Evolutionary conservation across 53 echinoderm and acorn worm species (phyloP).

Genomic region (Holothuria leucospilota): DNA sequence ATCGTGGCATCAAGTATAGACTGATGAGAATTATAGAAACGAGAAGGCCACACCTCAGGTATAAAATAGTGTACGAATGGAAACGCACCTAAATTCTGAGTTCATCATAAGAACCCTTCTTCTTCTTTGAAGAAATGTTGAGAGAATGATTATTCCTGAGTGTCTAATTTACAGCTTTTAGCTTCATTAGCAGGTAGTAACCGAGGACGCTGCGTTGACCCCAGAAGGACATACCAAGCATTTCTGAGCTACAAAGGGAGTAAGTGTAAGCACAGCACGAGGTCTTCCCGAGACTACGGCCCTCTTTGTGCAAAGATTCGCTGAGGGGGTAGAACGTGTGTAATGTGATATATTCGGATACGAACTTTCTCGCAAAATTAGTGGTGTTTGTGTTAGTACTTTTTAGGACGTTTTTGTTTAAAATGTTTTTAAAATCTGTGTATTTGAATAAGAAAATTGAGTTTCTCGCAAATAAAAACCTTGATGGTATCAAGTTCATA

Average conservation of each 20-base stretch:
- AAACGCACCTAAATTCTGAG: no score
- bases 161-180: constrained; percentile 32
- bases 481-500: no score
- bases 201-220: constrained; percentile 45
- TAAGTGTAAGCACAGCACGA: constrained; percentile 39
- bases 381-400: neutral
- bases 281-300: neutral
- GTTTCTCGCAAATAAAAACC: no score
- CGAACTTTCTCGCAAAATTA: constrained; percentile 23
- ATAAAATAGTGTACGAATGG: no score
- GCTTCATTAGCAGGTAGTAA: constrained; percentile 13
- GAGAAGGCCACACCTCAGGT: no score
- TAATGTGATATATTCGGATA: constrained; percentile 30
- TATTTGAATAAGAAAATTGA: no score
- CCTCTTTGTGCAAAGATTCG: constrained; percentile 25
- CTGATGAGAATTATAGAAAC: no score
- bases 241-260: constrained; percentile 31
- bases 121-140: no score
- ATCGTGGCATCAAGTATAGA: no score
- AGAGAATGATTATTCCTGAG: neutral
- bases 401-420: no score
- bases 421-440: no score
- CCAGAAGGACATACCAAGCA: constrained; percentile 31
- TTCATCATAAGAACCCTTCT: no score
- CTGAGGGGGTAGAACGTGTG: constrained; percentile 31